These are phyloP conservation scores for Choloepus hoffmanni DNA, from an alignment of 2,113 vertebrate genomes.

Conservation along the genomic window DNA sequence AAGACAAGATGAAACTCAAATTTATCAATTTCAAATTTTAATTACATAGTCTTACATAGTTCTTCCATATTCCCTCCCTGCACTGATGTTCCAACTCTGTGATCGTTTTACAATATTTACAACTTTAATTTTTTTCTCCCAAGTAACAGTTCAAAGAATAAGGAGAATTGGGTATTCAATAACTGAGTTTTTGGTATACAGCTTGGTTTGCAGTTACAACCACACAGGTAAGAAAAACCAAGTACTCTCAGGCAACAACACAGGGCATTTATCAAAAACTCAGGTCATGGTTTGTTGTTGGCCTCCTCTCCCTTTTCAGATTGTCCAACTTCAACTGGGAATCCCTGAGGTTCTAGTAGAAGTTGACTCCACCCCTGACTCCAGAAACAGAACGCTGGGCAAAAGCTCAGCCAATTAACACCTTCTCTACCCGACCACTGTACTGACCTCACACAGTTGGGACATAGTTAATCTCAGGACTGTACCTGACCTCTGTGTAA, in stretches of 20 bases:
- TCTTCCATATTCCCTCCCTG: neutral
- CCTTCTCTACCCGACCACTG: neutral
- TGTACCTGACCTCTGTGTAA: neutral
- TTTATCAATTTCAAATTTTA: neutral
- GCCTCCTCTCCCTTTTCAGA: neutral
- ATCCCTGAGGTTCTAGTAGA: neutral
- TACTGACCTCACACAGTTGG: neutral
- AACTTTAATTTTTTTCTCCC: constrained; percentile 35
- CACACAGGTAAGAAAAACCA: neutral
- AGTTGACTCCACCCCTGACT: neutral
- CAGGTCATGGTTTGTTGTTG: neutral
- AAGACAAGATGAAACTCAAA: constrained; percentile 48
- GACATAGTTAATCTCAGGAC: neutral
- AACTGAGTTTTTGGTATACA: neutral
- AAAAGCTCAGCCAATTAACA: neutral
- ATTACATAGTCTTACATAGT: neutral
- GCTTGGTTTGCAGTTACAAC: neutral
- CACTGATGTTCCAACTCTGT: neutral
- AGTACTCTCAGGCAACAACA: neutral
- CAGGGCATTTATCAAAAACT: neutral
- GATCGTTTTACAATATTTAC: neutral
- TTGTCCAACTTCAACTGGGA: neutral
- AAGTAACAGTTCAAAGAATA: constrained; percentile 37
- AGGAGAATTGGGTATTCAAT: neutral
- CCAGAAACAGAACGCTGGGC: neutral